These are phyloP conservation scores for Drosophila paracracens DNA, from an alignment of 2,888 invertebrate genomes.

Conservation along the genomic window DNA sequence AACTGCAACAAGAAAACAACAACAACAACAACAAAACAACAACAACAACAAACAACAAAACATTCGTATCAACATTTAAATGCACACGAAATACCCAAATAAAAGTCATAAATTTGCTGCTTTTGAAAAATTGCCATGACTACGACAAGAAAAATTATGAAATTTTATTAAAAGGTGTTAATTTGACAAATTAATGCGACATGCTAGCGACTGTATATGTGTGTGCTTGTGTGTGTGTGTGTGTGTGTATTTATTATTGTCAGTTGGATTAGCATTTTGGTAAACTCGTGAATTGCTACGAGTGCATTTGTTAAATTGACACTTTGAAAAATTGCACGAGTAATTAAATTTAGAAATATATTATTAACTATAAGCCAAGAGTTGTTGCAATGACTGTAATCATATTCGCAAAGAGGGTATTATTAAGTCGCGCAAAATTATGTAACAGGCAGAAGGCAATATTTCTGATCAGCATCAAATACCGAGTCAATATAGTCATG, in stretches of 20 bases:
- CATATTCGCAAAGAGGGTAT: neutral
- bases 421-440: neutral
- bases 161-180: constrained; percentile 75
- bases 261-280: neutral
- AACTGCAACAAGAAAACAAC: neutral
- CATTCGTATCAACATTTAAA: constrained; percentile 38
- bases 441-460: neutral
- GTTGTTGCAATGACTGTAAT: neutral
- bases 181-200: constrained; percentile 75
- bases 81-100: constrained; percentile 53
- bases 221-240: constrained; percentile 10
- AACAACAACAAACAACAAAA: constrained; percentile 11
- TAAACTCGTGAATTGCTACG: constrained; percentile 37
- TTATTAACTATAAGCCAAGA: neutral
- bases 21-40: constrained; percentile 4
- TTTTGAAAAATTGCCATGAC: constrained; percentile 69
- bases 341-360: neutral
- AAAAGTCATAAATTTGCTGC: constrained; percentile 65
- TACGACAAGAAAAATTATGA: constrained; percentile 48
- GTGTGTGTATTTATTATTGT: neutral
- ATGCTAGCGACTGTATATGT: constrained; percentile 12
- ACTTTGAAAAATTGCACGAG: constrained; percentile 8
- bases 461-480: neutral
- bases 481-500: neutral
- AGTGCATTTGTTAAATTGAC: neutral